Percentiles rank a stretch among this genome's conserved stretches.
Conservation (phyloP, 2,113 vertebrate species). For the Glaucidium brasilianum region DNA sequence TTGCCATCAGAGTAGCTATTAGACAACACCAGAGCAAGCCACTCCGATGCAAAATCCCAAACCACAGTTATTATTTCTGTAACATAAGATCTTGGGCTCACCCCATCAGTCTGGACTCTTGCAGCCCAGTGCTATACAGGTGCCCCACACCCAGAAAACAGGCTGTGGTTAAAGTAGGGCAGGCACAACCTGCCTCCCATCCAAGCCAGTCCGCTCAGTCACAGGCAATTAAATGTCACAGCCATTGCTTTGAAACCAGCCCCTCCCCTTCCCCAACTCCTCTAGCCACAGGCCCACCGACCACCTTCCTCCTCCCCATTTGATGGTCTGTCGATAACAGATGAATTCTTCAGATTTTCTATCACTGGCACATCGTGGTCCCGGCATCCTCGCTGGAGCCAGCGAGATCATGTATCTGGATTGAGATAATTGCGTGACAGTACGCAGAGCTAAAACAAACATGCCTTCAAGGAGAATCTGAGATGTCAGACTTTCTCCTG, state of each 20-base stretch:
- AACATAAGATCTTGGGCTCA: background rate
- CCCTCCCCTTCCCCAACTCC: rapidly evolving
- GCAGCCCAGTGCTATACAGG: background rate
- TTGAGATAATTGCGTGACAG: background rate
- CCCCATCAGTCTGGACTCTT: rapidly evolving
- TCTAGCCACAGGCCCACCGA: background rate
- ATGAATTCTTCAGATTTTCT: background rate
- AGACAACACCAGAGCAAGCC: background rate
- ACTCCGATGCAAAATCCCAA: background rate
- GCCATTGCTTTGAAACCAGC: background rate
- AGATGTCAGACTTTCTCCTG: background rate
- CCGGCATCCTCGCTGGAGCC: rapidly evolving
- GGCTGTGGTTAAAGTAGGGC: background rate
- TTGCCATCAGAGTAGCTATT: background rate
- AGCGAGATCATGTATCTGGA: background rate
- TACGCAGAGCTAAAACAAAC: background rate
- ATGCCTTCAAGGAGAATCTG: background rate
- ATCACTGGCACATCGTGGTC: background rate
- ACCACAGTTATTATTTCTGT: background rate
- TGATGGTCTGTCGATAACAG: background rate
- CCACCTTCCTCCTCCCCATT: background rate
- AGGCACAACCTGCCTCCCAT: rapidly evolving
- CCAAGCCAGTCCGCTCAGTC: rapidly evolving
- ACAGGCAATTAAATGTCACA: background rate
- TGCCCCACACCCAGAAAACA: background rate